Base-by-base conservation (phyloP, 1,140 invertebrate genomes). In the Polypedilum vanderplanki region DNA sequence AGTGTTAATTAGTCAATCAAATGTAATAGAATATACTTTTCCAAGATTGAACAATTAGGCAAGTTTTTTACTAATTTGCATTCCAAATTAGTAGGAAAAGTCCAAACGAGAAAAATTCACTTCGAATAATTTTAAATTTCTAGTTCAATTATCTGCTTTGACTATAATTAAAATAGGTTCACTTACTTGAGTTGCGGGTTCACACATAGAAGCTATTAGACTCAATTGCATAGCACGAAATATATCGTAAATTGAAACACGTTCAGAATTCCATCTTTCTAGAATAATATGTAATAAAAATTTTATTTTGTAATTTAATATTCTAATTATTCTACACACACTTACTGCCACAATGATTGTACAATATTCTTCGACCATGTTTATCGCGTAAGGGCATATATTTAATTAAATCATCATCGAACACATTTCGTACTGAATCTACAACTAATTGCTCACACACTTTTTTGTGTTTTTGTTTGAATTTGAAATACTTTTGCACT, bases 191-290 rank as follows among this genome's bases (percentile, higher is more conserved):
- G 89, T 89, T 77, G 80, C 85, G 1, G 88, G 86, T 76, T 90
- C 88, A 1, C 83, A 77, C 78, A 89, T 86, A 0, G 88, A 87
- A 4, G 87, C 86, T 78, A 88, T 84, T 0, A 91, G 79, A 0
- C 84, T 80, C 3, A 90, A 73, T 77, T 89, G 84, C 40, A 89
- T 80, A 17, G 85, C 83, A 77, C 85, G 84, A 41, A 90, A 88
- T 20, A 90, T 81, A 75, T 90, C 85, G 10, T 84, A 80, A 12
- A 90, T 57, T 0, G 79, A 79, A 1, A 88, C 81, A 77, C 85
- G 78, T 73, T 88, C 90, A 0, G 89, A 84, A 76, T 90, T 89
- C 90, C 90, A 91, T 79, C 84, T 87, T 76, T 83, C 87, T 88
- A 76, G 40, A 65, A 57, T n/a, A 15, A 17, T 8, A 20, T 18